Evolutionary conservation across 2,888 invertebrate species (phyloP).

Genomic region (Nycteola revayana): DNA sequence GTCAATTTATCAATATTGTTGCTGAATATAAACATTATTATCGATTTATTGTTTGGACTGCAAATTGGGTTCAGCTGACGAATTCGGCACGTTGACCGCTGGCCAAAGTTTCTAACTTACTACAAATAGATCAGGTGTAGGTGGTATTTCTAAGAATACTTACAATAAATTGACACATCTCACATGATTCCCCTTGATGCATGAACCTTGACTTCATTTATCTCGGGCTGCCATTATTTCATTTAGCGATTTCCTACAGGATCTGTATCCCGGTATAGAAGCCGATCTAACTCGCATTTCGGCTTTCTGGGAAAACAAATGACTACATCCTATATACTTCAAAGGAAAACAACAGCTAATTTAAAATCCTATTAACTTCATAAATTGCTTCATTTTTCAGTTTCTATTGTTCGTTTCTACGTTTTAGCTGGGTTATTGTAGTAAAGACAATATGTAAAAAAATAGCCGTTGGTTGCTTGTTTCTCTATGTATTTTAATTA

Average conservation of each 20-base stretch:
- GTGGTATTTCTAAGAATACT: conserved; percentile 68
- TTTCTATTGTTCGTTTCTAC: too few species aligned
- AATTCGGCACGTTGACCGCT: conserved; percentile 61
- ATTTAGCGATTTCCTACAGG: conserved; percentile 28
- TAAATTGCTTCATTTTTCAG: too few species aligned
- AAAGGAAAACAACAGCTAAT: conserved; percentile 6
- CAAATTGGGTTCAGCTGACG: conserved; percentile 23
- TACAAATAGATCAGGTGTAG: conserved; percentile 70
- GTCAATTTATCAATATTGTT: too few species aligned
- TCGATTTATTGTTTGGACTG: conserved; percentile 13
- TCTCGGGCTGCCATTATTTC: conserved; percentile 33
- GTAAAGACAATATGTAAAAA: not conserved
- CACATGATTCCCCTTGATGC: conserved; percentile 27
- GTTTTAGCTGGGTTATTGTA: too few species aligned
- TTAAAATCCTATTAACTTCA: too few species aligned
- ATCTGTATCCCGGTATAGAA: conserved; percentile 15
- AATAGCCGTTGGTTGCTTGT: not conserved
- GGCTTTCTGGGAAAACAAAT: too few species aligned
- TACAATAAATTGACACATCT: conserved; percentile 42
- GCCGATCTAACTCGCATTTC: too few species aligned
- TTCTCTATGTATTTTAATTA: conserved; percentile 4
- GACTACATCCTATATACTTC: too few species aligned
- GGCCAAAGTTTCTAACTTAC: conserved; percentile 41
- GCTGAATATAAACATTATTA: too few species aligned
- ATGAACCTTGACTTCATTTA: conserved; percentile 36